Base-by-base conservation (phyloP, 2,113 vertebrate species). In the Bubo bubo region DNA sequence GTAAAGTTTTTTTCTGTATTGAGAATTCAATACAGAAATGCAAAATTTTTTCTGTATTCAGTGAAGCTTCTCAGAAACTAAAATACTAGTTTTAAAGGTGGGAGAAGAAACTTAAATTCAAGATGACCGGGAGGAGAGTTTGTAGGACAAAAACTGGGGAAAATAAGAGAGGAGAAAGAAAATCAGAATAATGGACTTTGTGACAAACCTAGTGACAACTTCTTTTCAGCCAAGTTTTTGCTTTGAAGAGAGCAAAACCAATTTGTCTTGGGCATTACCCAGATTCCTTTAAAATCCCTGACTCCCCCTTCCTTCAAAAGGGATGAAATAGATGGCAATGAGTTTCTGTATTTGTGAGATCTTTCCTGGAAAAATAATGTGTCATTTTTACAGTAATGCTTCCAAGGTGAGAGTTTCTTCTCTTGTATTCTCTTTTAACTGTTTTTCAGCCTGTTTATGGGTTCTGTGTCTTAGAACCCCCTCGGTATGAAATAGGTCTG, bases 301-400 rank as follows among this genome's bases (percentile, higher is more conserved):
- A 47, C 4, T 22, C 47, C 24, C 7, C 14, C 0, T 66, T 84
- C 60, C 35, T 75, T 43, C 71, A 15, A 10, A n/a, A 76, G 47
- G 56, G n/a, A 8, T 30, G 32, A 53, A 71, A 41, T 32, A 71
- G 62, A 6, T 28, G 50, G 4, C 21, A 12, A 32, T 19, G 34
- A n/a, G 6, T n/a, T 66, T 45, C 74, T 76, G 8, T 20, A 5
- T 55, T 71, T 39, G 49, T 23, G 55, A 79, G 43, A 70, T 73
- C 32, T 45, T 41, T 22, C 32, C 39, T 70, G 26, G 30, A 35
- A 83, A 64, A 81, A 58, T 0, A 34, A 66, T 0, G 2, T 56
- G 10, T 83, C 62, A 52, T 93, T 96, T 96, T 97, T 91, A 87
- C 86, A 59, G 77, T 81, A 27, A 71, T 95, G 85, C 84, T 95